A percentile compares a stretch with the other conserved stretches of the same genome.
phyloP scores from a whole-genome alignment of 2,113 vertebrate species.

The Zosterops lateralis region DNA sequence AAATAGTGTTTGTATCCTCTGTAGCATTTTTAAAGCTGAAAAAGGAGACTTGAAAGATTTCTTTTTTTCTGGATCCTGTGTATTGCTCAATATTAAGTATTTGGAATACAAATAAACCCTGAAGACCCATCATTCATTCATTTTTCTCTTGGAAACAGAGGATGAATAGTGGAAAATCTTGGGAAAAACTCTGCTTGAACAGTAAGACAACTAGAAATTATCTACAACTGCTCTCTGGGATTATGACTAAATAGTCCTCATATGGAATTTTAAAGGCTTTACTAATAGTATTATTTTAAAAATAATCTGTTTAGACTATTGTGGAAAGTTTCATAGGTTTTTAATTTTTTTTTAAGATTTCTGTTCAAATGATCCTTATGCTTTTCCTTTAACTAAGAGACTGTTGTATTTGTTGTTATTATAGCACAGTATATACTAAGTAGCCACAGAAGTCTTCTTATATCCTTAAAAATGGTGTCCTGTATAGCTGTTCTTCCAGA shows the following conservation, averaged over 20 bases:
- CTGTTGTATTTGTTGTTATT: neutral
- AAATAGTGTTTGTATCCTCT: conserved; percentile 47
- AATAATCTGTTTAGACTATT: neutral
- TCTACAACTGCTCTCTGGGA: neutral
- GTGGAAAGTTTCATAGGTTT: neutral
- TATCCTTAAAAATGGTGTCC: neutral
- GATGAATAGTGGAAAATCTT: neutral
- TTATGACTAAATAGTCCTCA: conserved; percentile 8
- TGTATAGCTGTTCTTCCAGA: neutral
- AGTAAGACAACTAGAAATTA: neutral
- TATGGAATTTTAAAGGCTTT: neutral
- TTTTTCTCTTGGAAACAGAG: neutral
- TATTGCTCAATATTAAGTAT: neutral
- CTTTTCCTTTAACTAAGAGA: neutral
- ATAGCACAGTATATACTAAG: neutral
- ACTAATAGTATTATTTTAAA: neutral
- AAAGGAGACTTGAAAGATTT: neutral
- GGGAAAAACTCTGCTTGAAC: neutral
- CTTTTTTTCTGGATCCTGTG: neutral
- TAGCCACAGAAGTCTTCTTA: neutral
- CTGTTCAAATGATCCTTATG: neutral
- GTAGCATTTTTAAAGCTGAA: conserved; percentile 37
- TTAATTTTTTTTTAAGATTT: neutral
- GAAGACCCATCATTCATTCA: neutral
- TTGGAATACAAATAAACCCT: neutral